Base-by-base conservation (phyloP, 2,888 invertebrate species). In the Plagodis pulveraria region DNA sequence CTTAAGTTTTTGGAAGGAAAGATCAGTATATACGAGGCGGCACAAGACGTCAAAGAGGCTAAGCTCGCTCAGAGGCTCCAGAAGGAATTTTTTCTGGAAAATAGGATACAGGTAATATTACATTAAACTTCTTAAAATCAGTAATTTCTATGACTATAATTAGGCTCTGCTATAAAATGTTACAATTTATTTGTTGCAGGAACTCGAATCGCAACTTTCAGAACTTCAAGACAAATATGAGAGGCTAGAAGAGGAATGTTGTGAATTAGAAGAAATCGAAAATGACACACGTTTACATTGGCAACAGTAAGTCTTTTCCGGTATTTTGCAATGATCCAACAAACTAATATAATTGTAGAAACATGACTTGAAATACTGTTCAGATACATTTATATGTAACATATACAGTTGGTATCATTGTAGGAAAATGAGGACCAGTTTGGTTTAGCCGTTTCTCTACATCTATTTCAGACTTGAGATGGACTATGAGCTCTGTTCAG, bases 241-340 rank as follows among this genome's bases (percentile, higher is more conserved):
- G 58, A 88, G 91, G 70, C 84, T 96, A 70, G 96, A 96, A 76
- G 96, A 96, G 78, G 95, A 96, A 76, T 94, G 95, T 81, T 95
- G 95, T 77, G 96, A 96, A 82, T 91, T 96, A 65, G 96, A 96
- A 84, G 96, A 96, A 83, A 95, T 95, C 35, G 96, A 96, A 85
- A 96, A 96, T 89, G 96, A 96, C 73, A 95, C 95, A n/a, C 87
- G 94, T 70, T 84, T 94, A 69, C 93, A 93, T 80, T 94, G 93
- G 87, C 94, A 94, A 77, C 93, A 94, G 93, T 93, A 74, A 86
- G 92, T 86, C 8, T 22, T 4, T 22, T 22, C 22, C 22, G 22
- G 22, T 22, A 22, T 22, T 22, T 22, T 22, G 22, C 22, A 2
- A 22, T 22, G 22, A 2, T 22, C 22, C 22, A 22, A 22, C 22